A percentile compares a stretch with the other conserved stretches of the same genome.
phyloP scores from a whole-genome alignment of 2,888 invertebrate species.

The Acronicta psi region DNA sequence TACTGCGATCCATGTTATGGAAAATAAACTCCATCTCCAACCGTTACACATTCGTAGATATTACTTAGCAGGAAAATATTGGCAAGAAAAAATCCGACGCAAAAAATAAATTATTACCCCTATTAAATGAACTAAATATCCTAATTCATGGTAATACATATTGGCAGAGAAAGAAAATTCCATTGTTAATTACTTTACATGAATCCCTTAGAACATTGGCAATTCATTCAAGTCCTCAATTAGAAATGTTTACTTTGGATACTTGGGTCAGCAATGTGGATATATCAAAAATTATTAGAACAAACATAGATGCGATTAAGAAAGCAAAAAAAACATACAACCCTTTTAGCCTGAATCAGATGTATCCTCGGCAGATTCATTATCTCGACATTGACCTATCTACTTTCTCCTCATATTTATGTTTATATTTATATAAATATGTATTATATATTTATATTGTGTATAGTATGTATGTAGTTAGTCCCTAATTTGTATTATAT shows the following conservation, averaged over 20 bases:
- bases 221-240: not conserved
- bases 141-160: not conserved
- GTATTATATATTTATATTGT: no score
- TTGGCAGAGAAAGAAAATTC: not conserved
- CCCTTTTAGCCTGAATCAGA: not conserved
- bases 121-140: not conserved
- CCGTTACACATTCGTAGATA: not conserved
- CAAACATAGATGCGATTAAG: not conserved
- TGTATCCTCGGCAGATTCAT: no score
- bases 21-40: conserved; percentile 3
- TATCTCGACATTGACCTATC: no score
- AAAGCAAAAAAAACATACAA: not conserved
- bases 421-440: no score
- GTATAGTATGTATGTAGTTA: no score
- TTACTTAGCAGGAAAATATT: conserved; percentile 1
- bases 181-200: not conserved
- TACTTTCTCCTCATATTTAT: no score
- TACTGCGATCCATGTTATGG: not conserved
- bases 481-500: no score
- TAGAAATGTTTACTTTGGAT: not conserved
- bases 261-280: conserved; percentile 1
- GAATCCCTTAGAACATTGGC: not conserved
- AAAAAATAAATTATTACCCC: not conserved
- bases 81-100: not conserved
- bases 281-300: not conserved